Conservation (phyloP, 2,797 vertebrate species). For the Amblyraja radiata region DNA sequence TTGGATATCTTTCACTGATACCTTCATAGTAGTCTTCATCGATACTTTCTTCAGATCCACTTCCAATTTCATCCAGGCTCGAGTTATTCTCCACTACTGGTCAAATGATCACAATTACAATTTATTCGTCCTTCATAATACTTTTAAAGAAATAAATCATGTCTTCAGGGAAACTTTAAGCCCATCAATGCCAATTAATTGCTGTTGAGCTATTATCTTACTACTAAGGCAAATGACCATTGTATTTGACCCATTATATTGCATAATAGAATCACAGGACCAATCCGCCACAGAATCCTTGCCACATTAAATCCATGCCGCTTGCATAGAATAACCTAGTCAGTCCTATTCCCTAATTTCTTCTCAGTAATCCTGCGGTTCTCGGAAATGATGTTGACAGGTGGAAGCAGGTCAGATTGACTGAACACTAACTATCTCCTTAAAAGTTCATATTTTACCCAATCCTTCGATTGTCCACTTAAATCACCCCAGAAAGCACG, state of each 20-base stretch:
- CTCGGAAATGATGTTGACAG: not conserved
- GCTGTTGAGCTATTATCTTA: no score
- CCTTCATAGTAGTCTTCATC: slow-evolving; percentile 7
- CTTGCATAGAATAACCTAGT: no score
- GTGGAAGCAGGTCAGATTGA: not conserved
- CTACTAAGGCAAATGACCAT: not conserved
- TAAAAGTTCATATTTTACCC: not conserved
- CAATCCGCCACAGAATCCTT: no score
- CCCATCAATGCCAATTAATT: not conserved
- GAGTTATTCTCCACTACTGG: not conserved
- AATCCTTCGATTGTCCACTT: not conserved
- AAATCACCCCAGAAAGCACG: not conserved
- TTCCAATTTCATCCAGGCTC: not conserved
- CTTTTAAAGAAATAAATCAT: slow-evolving; percentile 12
- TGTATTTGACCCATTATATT: not conserved
- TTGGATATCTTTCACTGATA: not conserved
- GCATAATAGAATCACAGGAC: no score
- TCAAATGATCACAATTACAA: not conserved
- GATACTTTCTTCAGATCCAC: not conserved
- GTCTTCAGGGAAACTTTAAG: not conserved
- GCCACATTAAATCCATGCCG: no score
- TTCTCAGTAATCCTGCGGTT: no score
- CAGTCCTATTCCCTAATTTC: no score
- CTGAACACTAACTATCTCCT: no score
- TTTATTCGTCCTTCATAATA: not conserved